phyloP scores from a whole-genome alignment of 2,113 vertebrate species.

The Tonatia bakeri region DNA sequence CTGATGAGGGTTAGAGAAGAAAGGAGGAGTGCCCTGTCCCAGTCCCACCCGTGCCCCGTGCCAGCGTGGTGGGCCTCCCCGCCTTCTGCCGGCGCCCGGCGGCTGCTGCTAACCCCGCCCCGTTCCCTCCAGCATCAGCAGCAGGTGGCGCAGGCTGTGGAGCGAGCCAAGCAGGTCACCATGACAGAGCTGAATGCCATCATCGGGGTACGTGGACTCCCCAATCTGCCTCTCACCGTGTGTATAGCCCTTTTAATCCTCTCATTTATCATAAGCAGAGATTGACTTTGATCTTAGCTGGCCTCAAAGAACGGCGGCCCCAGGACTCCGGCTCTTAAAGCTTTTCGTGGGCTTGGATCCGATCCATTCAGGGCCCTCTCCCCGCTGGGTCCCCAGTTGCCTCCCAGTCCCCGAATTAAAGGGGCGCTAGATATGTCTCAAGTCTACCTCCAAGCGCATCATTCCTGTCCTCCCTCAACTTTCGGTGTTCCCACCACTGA shows the following conservation, averaged over 20 bases:
- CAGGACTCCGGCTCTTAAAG: background rate
- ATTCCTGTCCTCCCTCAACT: background rate
- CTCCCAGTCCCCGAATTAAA: background rate
- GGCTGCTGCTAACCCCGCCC: background rate
- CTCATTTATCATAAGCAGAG: constrained; percentile 84
- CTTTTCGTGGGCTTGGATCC: background rate
- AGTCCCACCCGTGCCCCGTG: rapidly evolving
- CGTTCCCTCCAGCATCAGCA: constrained; percentile 90
- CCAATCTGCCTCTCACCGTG: constrained; percentile 98
- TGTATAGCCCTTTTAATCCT: constrained; percentile 97
- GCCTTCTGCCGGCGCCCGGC: background rate
- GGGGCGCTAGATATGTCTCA: background rate
- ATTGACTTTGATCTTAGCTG: constrained; percentile 79
- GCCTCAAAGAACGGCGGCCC: constrained; percentile 56
- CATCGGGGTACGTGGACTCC: constrained; percentile 99
- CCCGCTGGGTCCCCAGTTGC: background rate
- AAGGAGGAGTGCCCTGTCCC: background rate
- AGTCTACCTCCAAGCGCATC: background rate
- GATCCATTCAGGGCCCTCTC: background rate
- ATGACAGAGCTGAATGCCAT: constrained; percentile 99
- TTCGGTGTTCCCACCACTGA: background rate
- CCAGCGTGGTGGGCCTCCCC: background rate
- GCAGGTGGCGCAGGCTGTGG: constrained; percentile 98
- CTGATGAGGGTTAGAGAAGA: background rate
- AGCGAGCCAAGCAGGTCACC: constrained; percentile 98